Evolutionary conservation across 2,888 invertebrate genomes (phyloP), one percentile per base, ranked within the genome.

Genomic region (Drosophila mercatorum): DNA sequence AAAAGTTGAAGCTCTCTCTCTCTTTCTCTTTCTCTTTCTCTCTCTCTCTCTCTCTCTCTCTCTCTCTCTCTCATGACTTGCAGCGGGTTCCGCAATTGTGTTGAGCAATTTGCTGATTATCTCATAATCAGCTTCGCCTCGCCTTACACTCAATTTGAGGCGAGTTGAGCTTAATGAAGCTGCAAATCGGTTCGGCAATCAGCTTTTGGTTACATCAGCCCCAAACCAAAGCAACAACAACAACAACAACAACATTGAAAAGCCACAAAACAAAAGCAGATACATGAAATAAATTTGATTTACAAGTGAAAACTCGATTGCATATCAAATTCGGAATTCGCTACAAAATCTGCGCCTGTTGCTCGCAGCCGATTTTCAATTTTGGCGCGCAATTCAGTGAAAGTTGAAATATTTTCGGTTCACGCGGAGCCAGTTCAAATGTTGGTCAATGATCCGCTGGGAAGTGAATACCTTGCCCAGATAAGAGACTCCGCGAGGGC

Each of bases 101-200:
- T 87, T 87, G 65, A 65, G 84, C 75, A 87, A 83, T 80, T 81
- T 51, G 55, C 62, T 80, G 82, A 80, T 84, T 87, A 83, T 87
- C 87, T 80, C 82, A 87, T 83, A 87, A 83, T 87, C 87, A 81
- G 80, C 80, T 73, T 75, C 61, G 72, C 75, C 78, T 69, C 69
- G 69, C 55, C 80, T 68, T 80, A 69, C 72, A 67, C 72, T 81
- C 84, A 68, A 73, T 65, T 74, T 64, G 71, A 67, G 52, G 47
- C 52, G 62, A 67, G 66, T 72, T 69, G 36, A 40, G 69, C 73
- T 71, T 88, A 85, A 85, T 88, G 81, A 83, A 85, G 84, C 83
- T 68, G 60, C 77, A 76, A 79, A 73, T 65, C 73, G 68, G 80
- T 66, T 78, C 58, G 71, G 60, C 82, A 82, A 81, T 74, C 80